These are phyloP conservation scores for Clupea harengus DNA, from an alignment of 2,113 vertebrate species.

Conservation along the genomic window DNA sequence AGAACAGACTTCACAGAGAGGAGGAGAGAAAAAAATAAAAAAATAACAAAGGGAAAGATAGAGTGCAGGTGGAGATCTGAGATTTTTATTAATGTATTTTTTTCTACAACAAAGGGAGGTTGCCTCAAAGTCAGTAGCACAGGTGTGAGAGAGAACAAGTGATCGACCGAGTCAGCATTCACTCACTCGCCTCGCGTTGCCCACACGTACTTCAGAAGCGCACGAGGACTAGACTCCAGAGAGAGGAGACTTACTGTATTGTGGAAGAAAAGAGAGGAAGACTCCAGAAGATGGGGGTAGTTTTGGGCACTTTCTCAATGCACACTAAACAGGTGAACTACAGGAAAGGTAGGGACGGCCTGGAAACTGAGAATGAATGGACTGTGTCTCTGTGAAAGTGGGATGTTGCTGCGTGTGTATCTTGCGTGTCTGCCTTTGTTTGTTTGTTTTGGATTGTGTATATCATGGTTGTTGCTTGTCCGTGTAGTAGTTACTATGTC, in stretches of 20 bases:
- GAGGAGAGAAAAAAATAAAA: constrained; percentile 13
- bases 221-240: background rate
- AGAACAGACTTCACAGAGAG: constrained; percentile 22
- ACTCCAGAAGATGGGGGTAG: constrained; percentile 51
- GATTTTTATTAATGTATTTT: background rate
- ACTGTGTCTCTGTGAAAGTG: background rate
- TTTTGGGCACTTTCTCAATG: constrained; percentile 59
- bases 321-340: constrained; percentile 51
- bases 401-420: background rate
- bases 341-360: constrained; percentile 51
- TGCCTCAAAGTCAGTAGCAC: background rate
- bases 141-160: constrained; percentile 26
- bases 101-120: background rate
- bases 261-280: background rate
- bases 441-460: background rate
- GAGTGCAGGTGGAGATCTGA: background rate
- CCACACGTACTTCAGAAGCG: background rate
- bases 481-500: background rate
- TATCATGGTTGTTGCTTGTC: background rate
- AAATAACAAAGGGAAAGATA: background rate
- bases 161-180: constrained; percentile 16
- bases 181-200: background rate
- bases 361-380: background rate
- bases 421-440: background rate
- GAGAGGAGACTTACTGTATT: background rate